These are phyloP conservation scores for Loriculus beryllinus DNA, from an alignment of 2,797 vertebrate species.

Conservation along the genomic window DNA sequence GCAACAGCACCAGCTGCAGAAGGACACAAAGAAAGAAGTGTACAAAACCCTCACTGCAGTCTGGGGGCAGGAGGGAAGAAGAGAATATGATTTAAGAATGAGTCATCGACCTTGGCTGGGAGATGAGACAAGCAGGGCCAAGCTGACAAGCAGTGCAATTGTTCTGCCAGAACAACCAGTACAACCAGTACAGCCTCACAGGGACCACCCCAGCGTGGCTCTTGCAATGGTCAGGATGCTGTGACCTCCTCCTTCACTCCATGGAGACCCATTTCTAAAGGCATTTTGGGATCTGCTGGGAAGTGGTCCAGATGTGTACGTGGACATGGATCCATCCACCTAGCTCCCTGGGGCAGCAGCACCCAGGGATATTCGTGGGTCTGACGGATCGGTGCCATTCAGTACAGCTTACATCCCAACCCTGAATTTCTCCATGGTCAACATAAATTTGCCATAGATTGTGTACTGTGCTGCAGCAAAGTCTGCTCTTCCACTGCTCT, in stretches of 20 bases:
- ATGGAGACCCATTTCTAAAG: rapidly evolving
- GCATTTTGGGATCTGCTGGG: background rate
- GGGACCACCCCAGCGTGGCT: background rate
- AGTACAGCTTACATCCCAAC: background rate
- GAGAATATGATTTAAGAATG: background rate
- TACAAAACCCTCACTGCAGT: background rate
- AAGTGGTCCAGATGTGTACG: rapidly evolving
- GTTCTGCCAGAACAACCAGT: background rate
- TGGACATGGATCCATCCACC: rapidly evolving
- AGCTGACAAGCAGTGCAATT: background rate
- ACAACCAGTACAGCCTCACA: background rate
- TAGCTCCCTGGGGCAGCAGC: background rate
- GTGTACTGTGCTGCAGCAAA: rapidly evolving
- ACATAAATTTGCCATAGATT: rapidly evolving
- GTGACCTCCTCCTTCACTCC: background rate
- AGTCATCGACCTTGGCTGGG: background rate
- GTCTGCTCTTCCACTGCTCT: background rate
- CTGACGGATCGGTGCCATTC: rapidly evolving
- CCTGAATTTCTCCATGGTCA: rapidly evolving
- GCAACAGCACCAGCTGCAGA: conserved; percentile 10
- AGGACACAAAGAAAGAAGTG: conserved; percentile 18
- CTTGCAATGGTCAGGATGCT: background rate
- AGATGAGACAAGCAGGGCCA: background rate
- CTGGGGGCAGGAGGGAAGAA: background rate
- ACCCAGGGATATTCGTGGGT: background rate